These are phyloP conservation scores for Campoletis sonorensis DNA, from an alignment of 1,140 invertebrate genomes.

Conservation along the genomic window DNA sequence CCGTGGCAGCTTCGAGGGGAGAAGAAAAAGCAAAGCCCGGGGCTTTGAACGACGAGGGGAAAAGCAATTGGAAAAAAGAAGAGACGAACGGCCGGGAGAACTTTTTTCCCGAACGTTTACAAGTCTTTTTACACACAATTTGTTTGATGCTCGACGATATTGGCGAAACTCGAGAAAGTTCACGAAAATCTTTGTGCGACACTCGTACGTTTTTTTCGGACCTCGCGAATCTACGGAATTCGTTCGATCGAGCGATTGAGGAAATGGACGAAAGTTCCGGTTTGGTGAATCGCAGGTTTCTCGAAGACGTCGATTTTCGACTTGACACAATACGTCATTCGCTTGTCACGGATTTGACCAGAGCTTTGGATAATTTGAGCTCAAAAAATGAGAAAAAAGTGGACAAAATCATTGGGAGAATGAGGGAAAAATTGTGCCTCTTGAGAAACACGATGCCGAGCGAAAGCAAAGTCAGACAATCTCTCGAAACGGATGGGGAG, in stretches of 20 bases:
- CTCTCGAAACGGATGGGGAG: neutral
- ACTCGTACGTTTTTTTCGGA: neutral
- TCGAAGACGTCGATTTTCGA: neutral
- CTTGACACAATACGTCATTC: neutral
- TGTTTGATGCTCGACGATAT: slow-evolving; percentile 26
- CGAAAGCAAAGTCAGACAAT: neutral
- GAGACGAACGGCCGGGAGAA: neutral
- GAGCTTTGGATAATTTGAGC: neutral
- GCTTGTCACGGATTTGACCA: slow-evolving; percentile 2
- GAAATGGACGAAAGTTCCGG: neutral
- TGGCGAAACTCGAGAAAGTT: neutral
- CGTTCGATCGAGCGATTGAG: neutral
- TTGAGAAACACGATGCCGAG: slow-evolving; percentile 38
- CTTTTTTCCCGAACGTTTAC: neutral
- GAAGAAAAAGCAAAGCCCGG: too few relatives aligned
- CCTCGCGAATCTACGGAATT: neutral
- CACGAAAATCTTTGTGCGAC: neutral
- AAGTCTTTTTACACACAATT: slow-evolving; percentile 33
- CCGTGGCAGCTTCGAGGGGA: too few relatives aligned
- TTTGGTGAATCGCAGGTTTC: slow-evolving; percentile 9
- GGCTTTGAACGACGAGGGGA: neutral
- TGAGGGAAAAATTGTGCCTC: slow-evolving; percentile 2
- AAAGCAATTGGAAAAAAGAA: neutral
- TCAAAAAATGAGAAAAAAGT: neutral
- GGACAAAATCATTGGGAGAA: neutral